Evolutionary conservation across 2,888 invertebrate genomes (phyloP), one percentile per base, ranked within the genome.

Genomic region (Siphlonurus alternatus): DNA sequence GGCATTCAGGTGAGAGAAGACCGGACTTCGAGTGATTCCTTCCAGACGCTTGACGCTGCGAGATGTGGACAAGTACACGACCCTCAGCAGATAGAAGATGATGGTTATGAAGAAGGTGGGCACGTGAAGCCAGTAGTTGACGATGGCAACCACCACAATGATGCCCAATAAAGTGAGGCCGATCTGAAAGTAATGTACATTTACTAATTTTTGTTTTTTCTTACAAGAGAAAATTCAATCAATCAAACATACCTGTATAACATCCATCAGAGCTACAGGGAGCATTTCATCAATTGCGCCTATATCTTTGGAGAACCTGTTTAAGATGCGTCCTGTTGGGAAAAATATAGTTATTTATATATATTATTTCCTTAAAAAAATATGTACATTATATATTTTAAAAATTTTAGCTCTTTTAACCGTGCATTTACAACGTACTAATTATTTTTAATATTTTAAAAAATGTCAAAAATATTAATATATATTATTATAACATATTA

Each of bases 1-100:
- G 24, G 94, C 89, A 72, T 87, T 91, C 71, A 97, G 78, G 73
- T 96, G 95, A 1, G 90, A 89, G 77, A 95, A 97, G n/a, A 98
- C 91, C 0, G 97, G 97, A 71, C 94, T 94, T 66, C 94, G 86
- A 67, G 93, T 79, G 68, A 81, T 81, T 70, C 88, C 88, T 80
- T 89, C 88, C 74, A 89, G 78, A 70, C 87, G 82, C 74, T 88
- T 94, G 67, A 94, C 81, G 75, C 87, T 86, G 68, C 92, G 80
- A 56, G 92, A 89, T 5, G 92, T 88, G 61, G 84, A 77, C 65
- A 94, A 74, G 76, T 92, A 93, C 74, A 89, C 83, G 64, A 82
- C 81, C 61, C 93, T 78, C 59, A 93, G 76, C 19, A 83, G 78
- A 72, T 87, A 86, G 78, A 94, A 93, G 51, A 90, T 76, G 3